A percentile compares a stretch with the other conserved stretches of the same genome.
phyloP scores from a whole-genome alignment of 2,113 vertebrate species.

The Cololabis saira region DNA sequence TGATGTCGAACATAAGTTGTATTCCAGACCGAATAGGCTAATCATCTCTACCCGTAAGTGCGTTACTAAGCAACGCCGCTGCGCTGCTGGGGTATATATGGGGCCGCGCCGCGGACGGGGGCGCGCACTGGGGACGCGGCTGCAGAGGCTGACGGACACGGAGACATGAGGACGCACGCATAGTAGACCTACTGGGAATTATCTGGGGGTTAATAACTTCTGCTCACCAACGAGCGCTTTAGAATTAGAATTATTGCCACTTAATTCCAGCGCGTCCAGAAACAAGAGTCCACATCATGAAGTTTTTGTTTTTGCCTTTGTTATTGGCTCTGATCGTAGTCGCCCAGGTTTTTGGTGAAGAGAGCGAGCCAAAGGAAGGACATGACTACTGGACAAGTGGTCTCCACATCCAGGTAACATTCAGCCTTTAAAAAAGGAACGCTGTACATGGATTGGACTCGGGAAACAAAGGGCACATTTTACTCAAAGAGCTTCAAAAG shows the following conservation, averaged over 20 bases:
- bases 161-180: neutral
- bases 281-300: slow-evolving; percentile 80
- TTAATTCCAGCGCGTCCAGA: no score
- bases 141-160: slow-evolving; percentile 18
- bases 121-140: slow-evolving; percentile 18
- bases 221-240: no score
- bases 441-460: no score
- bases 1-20: no score
- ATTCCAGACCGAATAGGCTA: no score
- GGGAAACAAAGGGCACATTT: no score
- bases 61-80: slow-evolving; percentile 66
- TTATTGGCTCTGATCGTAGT: slow-evolving; percentile 83
- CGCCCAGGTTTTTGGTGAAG: slow-evolving; percentile 82
- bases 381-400: slow-evolving; percentile 87
- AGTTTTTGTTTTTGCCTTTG: slow-evolving; percentile 83
- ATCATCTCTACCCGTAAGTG: neutral
- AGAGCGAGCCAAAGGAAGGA: slow-evolving; percentile 84
- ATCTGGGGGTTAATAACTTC: no score
- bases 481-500: no score
- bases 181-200: neutral
- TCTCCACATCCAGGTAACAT: slow-evolving; percentile 84
- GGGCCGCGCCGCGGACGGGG: slow-evolving; percentile 53
- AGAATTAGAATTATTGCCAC: no score
- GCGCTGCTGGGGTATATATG: slow-evolving; percentile 80
- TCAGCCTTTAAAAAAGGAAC: no score